These are phyloP conservation scores for Harpagifer antarcticus DNA, from an alignment of 2,797 vertebrate genomes.

Conservation along the genomic window DNA sequence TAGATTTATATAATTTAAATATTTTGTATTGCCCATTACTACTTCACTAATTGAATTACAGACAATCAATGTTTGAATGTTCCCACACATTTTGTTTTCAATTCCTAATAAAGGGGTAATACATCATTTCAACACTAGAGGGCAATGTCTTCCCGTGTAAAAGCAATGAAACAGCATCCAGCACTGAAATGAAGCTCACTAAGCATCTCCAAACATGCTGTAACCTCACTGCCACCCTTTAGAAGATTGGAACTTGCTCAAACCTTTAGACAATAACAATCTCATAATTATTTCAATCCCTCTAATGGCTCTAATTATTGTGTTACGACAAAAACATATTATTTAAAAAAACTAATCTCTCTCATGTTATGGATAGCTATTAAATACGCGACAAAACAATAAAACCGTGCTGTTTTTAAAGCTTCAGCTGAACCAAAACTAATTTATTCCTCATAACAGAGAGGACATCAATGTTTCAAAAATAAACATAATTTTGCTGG, in stretches of 20 bases:
- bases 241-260: conserved; percentile 35
- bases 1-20: background rate
- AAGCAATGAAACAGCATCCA: background rate
- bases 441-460: conserved; percentile 62
- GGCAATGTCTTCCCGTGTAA: conserved; percentile 66
- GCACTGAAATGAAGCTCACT: background rate
- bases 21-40: conserved; percentile 15
- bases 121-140: conserved; percentile 70
- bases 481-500: conserved; percentile 74
- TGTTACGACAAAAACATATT: conserved; percentile 20
- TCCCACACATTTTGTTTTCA: conserved; percentile 10
- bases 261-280: conserved; percentile 33
- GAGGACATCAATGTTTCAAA: conserved; percentile 46
- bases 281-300: conserved; percentile 19
- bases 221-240: conserved; percentile 4
- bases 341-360: conserved; percentile 34
- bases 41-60: conserved; percentile 32
- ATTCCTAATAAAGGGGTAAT: conserved; percentile 23
- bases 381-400: conserved; percentile 61
- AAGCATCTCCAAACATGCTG: background rate
- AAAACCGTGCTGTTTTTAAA: conserved; percentile 38
- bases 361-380: conserved; percentile 28
- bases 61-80: conserved; percentile 26
- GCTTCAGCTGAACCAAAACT: conserved; percentile 27
- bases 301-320: conserved; percentile 15